Conservation (phyloP, 2,113 vertebrate genomes). For the Melanerpes formicivorus region DNA sequence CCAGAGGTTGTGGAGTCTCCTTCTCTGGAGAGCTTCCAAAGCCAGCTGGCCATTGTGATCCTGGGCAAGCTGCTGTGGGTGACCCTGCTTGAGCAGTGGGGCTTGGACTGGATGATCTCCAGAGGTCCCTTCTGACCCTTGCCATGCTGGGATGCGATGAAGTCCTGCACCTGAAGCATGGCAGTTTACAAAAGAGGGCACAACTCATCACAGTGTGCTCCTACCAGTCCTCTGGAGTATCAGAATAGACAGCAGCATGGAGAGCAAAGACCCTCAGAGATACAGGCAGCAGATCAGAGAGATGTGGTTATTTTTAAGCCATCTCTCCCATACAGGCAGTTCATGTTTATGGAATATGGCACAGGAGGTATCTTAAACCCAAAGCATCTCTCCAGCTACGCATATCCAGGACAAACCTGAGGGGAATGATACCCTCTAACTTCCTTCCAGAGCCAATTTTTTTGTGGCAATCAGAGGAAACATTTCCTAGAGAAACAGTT, state of each 20-base stretch:
- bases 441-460: background rate
- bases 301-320: background rate
- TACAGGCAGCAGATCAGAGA: background rate
- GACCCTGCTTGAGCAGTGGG: too few species aligned
- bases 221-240: background rate
- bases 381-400: background rate
- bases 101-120: too few species aligned
- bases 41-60: too few species aligned
- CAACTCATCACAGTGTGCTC: background rate
- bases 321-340: background rate
- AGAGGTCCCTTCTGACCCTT: too few species aligned
- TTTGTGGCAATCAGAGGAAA: background rate
- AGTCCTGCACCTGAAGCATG: background rate
- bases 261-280: background rate
- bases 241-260: background rate
- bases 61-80: too few species aligned
- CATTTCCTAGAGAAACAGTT: slow-evolving; percentile 10
- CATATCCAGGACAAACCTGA: background rate
- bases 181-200: background rate
- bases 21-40: too few species aligned
- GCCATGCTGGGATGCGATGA: too few species aligned
- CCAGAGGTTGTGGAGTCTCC: too few species aligned
- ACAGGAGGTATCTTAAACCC: background rate
- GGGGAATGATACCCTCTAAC: background rate
- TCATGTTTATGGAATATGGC: background rate